Conservation (phyloP, 2,797 vertebrate genomes). For the Rhodeus uyekii region DNA sequence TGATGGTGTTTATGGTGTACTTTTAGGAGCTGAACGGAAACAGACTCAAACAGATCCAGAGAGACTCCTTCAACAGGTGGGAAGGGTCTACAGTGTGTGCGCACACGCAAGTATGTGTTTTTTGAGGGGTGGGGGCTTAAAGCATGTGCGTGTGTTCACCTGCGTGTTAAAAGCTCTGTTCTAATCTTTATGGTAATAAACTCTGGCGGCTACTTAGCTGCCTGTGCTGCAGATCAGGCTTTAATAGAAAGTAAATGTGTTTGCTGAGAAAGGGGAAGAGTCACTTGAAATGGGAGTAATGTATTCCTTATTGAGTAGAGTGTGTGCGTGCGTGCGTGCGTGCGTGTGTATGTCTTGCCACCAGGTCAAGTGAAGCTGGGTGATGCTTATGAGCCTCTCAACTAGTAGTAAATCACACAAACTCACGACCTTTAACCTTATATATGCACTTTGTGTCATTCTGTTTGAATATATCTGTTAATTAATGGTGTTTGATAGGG, state of each 20-base stretch:
- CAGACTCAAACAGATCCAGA: neutral
- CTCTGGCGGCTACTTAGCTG: conserved; percentile 54
- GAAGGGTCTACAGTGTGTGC: neutral
- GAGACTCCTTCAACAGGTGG: conserved; percentile 16
- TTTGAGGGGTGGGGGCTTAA: neutral
- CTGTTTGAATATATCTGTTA: neutral
- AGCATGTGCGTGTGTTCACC: conserved; percentile 40
- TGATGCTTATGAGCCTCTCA: conserved; percentile 26
- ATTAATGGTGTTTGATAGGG: neutral
- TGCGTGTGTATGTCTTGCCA: conserved; percentile 28
- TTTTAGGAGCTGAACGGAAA: neutral
- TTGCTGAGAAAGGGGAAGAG: conserved; percentile 55
- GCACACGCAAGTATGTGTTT: neutral
- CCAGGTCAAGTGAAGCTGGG: conserved; percentile 27
- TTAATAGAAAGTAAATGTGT: conserved; percentile 63
- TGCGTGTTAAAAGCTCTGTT: conserved; percentile 53
- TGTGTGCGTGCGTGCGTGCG: conserved; percentile 71
- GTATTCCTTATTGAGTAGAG: conserved; percentile 85
- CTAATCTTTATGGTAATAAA: conserved; percentile 60
- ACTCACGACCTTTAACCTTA: conserved; percentile 12
- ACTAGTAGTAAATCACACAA: conserved; percentile 28
- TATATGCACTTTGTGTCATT: neutral
- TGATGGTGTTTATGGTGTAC: neutral
- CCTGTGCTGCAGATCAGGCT: conserved; percentile 48
- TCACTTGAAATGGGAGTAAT: conserved; percentile 71